phyloP scores from a whole-genome alignment of 2,113 vertebrate genomes.

The Anguilla rostrata region DNA sequence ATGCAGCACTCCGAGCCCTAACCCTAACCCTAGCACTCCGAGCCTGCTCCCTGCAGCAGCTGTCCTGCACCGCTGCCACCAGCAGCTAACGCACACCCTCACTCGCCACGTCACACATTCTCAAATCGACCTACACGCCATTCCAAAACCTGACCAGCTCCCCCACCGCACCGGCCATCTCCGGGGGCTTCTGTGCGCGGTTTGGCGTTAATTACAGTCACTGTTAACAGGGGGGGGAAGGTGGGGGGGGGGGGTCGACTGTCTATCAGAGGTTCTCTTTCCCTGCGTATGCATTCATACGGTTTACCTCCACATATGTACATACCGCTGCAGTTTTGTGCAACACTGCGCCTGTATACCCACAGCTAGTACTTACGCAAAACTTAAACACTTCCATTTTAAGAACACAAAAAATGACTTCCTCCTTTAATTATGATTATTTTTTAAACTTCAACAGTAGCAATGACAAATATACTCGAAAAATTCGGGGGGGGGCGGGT shows the following conservation, averaged over 20 bases:
- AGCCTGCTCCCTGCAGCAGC: background rate
- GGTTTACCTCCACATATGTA: background rate
- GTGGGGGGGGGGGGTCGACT: background rate
- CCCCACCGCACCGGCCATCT: background rate
- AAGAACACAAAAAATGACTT: constrained; percentile 27
- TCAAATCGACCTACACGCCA: background rate
- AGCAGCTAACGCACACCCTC: background rate
- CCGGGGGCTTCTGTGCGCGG: background rate
- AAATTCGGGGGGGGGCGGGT: constrained; percentile 4
- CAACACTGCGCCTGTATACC: constrained; percentile 35
- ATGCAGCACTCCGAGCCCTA: background rate
- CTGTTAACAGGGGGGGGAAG: background rate
- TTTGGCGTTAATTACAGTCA: background rate
- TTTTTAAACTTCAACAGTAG: constrained; percentile 23
- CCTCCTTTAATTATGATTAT: background rate
- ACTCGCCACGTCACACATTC: background rate
- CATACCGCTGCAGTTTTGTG: background rate
- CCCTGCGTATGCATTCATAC: constrained; percentile 6
- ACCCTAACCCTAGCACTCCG: background rate
- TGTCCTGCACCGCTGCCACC: background rate
- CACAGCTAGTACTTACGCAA: constrained; percentile 36
- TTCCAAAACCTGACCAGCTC: background rate
- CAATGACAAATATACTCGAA: constrained; percentile 6
- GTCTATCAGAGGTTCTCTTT: background rate
- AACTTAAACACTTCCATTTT: constrained; percentile 15